Evolutionary conservation across 2,797 vertebrate genomes (phyloP), one percentile per base, ranked within the genome.

Genomic region (Sebastolobus altivelis): DNA sequence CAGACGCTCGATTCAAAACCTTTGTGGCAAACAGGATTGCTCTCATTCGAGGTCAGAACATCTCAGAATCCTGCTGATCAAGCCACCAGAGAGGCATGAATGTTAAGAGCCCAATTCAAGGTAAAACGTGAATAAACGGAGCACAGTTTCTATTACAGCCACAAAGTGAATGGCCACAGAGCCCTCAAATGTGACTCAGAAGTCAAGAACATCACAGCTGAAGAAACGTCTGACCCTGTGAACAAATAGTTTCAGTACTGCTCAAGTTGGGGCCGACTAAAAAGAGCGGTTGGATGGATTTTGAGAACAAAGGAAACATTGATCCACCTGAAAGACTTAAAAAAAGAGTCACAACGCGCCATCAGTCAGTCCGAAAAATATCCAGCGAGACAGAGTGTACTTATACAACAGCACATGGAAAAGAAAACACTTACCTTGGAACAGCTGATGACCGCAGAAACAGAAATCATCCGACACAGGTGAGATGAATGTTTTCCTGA

Each of bases 381-480:
- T 55, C 46, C 43, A 77, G 25, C 38, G 66, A 69, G 18, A 52
- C 43, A 38, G 12, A 74, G 16, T 20, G 55, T 69, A 54, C 65
- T 61, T 61, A 20, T 60, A n/a, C 38, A 77, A 54, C 40, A 61
- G 9, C 56, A 63, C 40, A 62, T 69, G 65, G 40, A 69, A 61
- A 65, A 35, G 27, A 66, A 72, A 79, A 66, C 61, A 33, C 68
- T 65, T 46, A 43, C 37, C 14, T 10, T 79, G 27, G n/a, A 75
- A 37, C 20, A 75, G 35, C 22, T 75, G 43, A 61, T 54, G 43
- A 14, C 65, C 29, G 49, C 55, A 55, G 58, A 68, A 69, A 46
- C 8, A 52, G 33, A 60, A n/a, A 58, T 46, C 6, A 52, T 69
- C 27, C 0, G 4, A 46, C 9, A 16, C 5, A 49, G 37, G 58